Base-by-base conservation (phyloP, 2,888 invertebrate genomes). In the Therioaphis trifolii region DNA sequence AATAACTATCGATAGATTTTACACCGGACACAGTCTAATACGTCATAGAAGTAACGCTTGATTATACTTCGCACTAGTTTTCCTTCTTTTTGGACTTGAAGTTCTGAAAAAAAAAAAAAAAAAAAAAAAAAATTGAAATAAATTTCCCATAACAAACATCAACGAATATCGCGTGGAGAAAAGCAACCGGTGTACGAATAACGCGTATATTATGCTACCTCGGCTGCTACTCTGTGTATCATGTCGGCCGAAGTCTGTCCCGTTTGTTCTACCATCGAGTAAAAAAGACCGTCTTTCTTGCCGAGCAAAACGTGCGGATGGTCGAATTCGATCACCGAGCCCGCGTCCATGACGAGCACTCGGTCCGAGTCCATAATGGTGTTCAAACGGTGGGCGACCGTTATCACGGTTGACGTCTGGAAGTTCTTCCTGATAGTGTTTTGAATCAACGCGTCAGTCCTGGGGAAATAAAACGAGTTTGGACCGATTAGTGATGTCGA, bases 301-400 rank as follows among this genome's bases (percentile, higher is more conserved):
- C 91, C 71, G 18, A 94, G 87, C 61, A 95, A 88, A 86, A 91
- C 90, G 87, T 92, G 92, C 0, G 97, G 96, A 87, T 93, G 93
- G 12, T 94, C 95, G 68, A 93, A 92, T 88, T 97, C 96, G 43
- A 88, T 88, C 29, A 91, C 88, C 63, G 87, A 86, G 0, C 92
- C 92, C 27, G 90, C 89, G 86, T 92, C 91, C 87, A 92, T 89
- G 4, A 92, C 92, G 86, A 92, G 87, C 29, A 94, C 92, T 89
- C 93, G 92, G 89, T 95, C 94, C 0, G 94, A 94, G 89, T 96
- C 95, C 93, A 96, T 95, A 78, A 96, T 93, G 0, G 96, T 96
- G 87, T 96, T 93, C 15, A 96, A 91, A 55, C 96, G 91, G 89
- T 96, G 96, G 29, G 96, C 96, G 74, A 96, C 94, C 0, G 95